These are phyloP conservation scores for Argynnis bischoffii DNA, from an alignment of 2,888 invertebrate genomes.

Conservation along the genomic window DNA sequence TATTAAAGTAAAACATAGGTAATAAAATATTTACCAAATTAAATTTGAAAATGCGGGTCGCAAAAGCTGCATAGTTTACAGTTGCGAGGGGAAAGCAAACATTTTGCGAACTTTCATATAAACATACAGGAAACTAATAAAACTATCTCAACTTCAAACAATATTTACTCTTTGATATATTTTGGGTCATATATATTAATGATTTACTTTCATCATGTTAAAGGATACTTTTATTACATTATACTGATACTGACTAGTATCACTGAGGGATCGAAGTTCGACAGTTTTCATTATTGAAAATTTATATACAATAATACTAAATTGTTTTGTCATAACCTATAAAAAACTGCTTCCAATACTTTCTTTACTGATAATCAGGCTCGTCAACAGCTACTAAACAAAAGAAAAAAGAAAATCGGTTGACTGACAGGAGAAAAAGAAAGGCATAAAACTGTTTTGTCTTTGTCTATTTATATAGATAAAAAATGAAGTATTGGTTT, in stretches of 20 bases:
- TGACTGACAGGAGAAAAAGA: too few relatives aligned
- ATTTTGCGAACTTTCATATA: constrained; percentile 34
- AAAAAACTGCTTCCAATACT: too few relatives aligned
- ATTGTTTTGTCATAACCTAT: too few relatives aligned
- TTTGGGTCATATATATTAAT: constrained; percentile 25
- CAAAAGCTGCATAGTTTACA: constrained; percentile 28
- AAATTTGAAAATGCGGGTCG: constrained; percentile 14
- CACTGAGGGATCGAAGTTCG: too few relatives aligned
- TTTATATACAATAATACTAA: too few relatives aligned
- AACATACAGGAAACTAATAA: constrained; percentile 30
- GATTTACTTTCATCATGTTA: neutral
- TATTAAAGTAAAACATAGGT: neutral
- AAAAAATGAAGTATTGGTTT: too few relatives aligned
- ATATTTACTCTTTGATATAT: constrained; percentile 25
- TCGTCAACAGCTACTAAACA: too few relatives aligned
- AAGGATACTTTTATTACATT: constrained; percentile 3
- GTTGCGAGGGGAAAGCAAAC: constrained; percentile 24
- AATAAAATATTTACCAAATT: constrained; percentile 16
- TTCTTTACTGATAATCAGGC: too few relatives aligned
- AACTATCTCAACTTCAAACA: constrained; percentile 25
- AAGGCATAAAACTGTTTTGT: too few relatives aligned
- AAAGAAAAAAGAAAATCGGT: too few relatives aligned
- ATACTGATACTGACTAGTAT: neutral
- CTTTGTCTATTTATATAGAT: too few relatives aligned
- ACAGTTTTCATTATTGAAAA: too few relatives aligned